Conservation (phyloP, 2,797 vertebrate genomes). For the Moxostoma hubbsi region DNA sequence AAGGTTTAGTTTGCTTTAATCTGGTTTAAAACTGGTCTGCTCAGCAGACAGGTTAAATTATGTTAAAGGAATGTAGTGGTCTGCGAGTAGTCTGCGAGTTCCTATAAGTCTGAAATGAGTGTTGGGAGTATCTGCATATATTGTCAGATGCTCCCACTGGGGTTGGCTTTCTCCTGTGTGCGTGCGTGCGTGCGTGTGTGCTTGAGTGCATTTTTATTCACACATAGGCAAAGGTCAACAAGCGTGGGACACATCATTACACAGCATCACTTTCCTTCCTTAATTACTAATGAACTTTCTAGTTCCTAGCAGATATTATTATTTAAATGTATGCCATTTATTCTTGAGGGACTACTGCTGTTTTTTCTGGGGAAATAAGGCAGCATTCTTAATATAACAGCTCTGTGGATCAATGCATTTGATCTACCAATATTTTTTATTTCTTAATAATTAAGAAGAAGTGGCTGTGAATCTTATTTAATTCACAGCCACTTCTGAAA, state of each 20-base stretch:
- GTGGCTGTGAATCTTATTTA: too few species aligned
- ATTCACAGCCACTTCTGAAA: background rate
- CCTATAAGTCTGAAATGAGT: constrained; percentile 45
- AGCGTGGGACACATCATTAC: constrained; percentile 60
- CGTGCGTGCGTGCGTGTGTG: background rate
- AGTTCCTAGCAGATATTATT: constrained; percentile 60
- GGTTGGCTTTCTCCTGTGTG: constrained; percentile 28
- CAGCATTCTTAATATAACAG: background rate
- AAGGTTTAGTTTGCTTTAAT: constrained; percentile 1
- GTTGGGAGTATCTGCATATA: constrained; percentile 40
- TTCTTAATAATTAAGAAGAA: too few species aligned
- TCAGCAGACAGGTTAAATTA: too few species aligned
- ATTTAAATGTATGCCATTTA: constrained; percentile 65
- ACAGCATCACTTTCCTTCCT: constrained; percentile 61
- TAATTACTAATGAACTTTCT: constrained; percentile 66
- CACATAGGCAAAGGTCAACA: constrained; percentile 64
- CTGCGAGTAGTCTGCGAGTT: constrained; percentile 44
- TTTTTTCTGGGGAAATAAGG: background rate
- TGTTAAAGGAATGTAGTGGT: too few species aligned
- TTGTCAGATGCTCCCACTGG: constrained; percentile 43
- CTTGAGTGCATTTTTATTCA: constrained; percentile 58
- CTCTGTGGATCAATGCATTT: constrained; percentile 14
- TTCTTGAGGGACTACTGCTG: constrained; percentile 32
- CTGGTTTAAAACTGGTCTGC: constrained; percentile 3
- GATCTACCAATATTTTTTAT: constrained; percentile 1